Base-by-base conservation (phyloP, 2,797 vertebrate genomes). In the Neosalanx taihuensis region DNA sequence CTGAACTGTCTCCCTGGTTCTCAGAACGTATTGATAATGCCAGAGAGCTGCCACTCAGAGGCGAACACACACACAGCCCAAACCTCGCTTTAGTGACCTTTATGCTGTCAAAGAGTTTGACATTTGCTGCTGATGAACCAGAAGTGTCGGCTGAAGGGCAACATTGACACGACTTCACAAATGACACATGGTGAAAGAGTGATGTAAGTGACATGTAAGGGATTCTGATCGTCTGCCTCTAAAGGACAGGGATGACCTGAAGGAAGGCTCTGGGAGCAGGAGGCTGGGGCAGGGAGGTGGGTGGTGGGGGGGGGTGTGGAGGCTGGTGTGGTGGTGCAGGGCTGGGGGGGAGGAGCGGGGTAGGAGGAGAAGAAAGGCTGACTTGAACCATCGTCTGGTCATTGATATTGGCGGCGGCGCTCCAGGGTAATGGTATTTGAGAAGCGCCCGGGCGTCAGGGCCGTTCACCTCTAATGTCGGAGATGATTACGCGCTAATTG, bases 401-500 rank as follows among this genome's bases (percentile, higher is more conserved):
- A 82, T 61, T 81, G 84, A 77, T 86, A 81, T 79, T 78, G 77
- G 71, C 67, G 3, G 64, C 74, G 63, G 49, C 68, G 71, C 29
- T 53, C 66, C 70, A 77, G 74, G 78, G 75, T 78, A 82, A 84
- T 83, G 85, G 84, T 80, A 78, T 90, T 86, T 85, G 79, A 90
- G 85, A 89, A 87, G 78, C 78, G 69, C 68, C 89, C 88, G 83
- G 84, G 85, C 81, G 70, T 86, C 84, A 46, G 23, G 80, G 69
- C 79, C 68, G 72, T 86, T 91, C 85, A 89, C 86, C 87, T 91
- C 84, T 86, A 88, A 86, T 86, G 89, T 87, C 83, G 72, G 73
- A 86, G 83, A 88, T 85, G 87, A 91, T 89, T 87, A 87, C 73
- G 64, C 76, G 72, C 79, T 90, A 88, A 89, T 88, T 89, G 82